A percentile compares a stretch with the other conserved stretches of the same genome.
phyloP scores from a whole-genome alignment of 2,797 vertebrate species.

The Chaunax sp. region DNA sequence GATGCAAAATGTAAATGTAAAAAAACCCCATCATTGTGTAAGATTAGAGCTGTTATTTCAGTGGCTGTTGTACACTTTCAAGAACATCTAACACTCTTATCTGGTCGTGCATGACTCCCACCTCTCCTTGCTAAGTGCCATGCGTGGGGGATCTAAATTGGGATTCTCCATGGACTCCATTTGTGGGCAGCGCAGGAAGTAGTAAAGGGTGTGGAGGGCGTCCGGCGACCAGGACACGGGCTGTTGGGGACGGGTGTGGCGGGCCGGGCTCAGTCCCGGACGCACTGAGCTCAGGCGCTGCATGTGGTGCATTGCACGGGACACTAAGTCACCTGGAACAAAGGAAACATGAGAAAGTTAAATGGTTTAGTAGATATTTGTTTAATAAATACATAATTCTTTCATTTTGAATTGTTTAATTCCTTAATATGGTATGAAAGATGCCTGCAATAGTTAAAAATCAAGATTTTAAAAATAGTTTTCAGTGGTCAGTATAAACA shows the following conservation, averaged over 20 bases:
- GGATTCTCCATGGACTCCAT: slow-evolving; percentile 99
- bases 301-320: slow-evolving; percentile 98
- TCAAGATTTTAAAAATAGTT: slow-evolving; percentile 5
- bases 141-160: slow-evolving; percentile 96
- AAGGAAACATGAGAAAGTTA: not conserved
- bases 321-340: slow-evolving; percentile 93
- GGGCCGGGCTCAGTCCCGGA: slow-evolving; percentile 89
- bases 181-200: slow-evolving; percentile 97
- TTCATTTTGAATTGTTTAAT: too few relatives aligned
- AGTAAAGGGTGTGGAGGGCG: slow-evolving; percentile 98
- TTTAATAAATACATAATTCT: too few relatives aligned
- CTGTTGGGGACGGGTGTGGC: slow-evolving; percentile 90
- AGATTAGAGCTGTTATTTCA: slow-evolving; percentile 39
- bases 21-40: not conserved
- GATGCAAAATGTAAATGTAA: not conserved
- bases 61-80: slow-evolving; percentile 7
- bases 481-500: slow-evolving; percentile 13
- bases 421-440: too few relatives aligned
- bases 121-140: slow-evolving; percentile 97
- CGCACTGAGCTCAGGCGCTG: slow-evolving; percentile 91
- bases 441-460: too few relatives aligned
- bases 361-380: not conserved
- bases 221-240: slow-evolving; percentile 96
- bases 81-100: slow-evolving; percentile 21
- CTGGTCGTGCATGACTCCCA: slow-evolving; percentile 59